Percentiles rank a stretch among this genome's conserved stretches.
Conservation (phyloP, 2,797 vertebrate genomes). For the Zonotrichia albicollis region DNA sequence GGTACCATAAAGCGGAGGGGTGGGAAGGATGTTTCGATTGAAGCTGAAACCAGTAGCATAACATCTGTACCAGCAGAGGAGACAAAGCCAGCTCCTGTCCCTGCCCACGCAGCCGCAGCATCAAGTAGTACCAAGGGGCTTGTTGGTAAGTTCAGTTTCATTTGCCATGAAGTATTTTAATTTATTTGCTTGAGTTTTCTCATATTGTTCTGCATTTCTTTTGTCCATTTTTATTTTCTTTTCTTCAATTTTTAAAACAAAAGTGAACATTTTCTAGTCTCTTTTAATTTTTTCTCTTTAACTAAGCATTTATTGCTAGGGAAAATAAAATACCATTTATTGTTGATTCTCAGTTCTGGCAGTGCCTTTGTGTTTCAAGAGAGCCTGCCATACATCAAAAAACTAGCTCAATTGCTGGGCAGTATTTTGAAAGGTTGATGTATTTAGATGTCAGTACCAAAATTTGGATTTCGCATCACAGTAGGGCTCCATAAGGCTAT, state of each 20-base stretch:
- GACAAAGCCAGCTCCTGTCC: constrained; percentile 82
- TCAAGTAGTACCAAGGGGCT: constrained; percentile 83
- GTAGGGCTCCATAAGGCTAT: not conserved
- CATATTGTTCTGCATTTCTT: not conserved
- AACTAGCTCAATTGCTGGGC: not conserved
- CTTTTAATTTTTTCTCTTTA: not conserved
- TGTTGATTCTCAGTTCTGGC: not conserved
- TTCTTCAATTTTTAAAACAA: not conserved
- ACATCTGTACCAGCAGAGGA: constrained; percentile 88
- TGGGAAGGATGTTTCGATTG: constrained; percentile 90
- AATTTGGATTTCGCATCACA: not conserved
- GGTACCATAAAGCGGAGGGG: constrained; percentile 97
- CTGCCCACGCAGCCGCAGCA: constrained; percentile 84
- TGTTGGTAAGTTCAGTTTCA: constrained; percentile 80
- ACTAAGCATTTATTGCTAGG: not conserved
- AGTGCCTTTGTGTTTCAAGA: not conserved
- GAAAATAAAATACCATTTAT: not conserved
- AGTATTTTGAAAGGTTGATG: not conserved
- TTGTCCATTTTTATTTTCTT: not conserved
- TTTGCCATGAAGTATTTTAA: not conserved
- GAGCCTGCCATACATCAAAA: not conserved
- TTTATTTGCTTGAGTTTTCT: not conserved
- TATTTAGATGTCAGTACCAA: constrained; percentile 13
- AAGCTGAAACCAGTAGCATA: constrained; percentile 90
- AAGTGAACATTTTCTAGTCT: not conserved